Base-by-base conservation (phyloP, 2,113 vertebrate genomes). In the Prunella fulvescens region DNA sequence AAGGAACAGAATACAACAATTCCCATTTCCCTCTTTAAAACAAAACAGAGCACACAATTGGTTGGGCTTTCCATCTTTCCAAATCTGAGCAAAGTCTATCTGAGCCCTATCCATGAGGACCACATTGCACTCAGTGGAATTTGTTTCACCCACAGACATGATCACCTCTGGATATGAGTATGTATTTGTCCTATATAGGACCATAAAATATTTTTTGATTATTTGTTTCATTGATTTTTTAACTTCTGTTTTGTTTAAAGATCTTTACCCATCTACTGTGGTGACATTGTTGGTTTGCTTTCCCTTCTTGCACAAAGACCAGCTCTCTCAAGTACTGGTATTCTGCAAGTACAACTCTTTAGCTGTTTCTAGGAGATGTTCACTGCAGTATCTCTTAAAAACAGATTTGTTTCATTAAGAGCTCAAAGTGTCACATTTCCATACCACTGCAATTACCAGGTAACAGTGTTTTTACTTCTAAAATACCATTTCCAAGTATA, bases 401-500 rank as follows among this genome's bases (percentile, higher is more conserved):
- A 31, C 4, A 53, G 58, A 28, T 93, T 78, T 81, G 39, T 86
- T 94, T 90, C 77, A 79, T 71, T 87, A 86, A 85, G 51, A 74
- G 92, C 47, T 73, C 51, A 29, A 62, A 69, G 24, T 61, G 45
- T 66, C 73, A 71, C 51, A 69, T 85, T 94, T 90, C 50, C 86
- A 64, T 82, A 82, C 44, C 72, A 76, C 67, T 66, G 81, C 53
- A 79, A 86, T 86, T 80, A 93, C 78, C 89, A 96, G 72, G 73
- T 87, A 88, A 95, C 56, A 80, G 50, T 85, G 64, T 77, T 93
- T 95, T 90, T 82, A 71, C 65, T 94, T 96, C 79, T 44, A 82
- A 95, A 93, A 94, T 92, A 82, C 56, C 83, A 54, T 90, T 85
- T 90, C 88, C 61, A 95, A 93, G 80, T 96, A 93, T 95, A 88